Conservation (phyloP, 2,888 invertebrate species). For the Macrosoma leucophasiata region DNA sequence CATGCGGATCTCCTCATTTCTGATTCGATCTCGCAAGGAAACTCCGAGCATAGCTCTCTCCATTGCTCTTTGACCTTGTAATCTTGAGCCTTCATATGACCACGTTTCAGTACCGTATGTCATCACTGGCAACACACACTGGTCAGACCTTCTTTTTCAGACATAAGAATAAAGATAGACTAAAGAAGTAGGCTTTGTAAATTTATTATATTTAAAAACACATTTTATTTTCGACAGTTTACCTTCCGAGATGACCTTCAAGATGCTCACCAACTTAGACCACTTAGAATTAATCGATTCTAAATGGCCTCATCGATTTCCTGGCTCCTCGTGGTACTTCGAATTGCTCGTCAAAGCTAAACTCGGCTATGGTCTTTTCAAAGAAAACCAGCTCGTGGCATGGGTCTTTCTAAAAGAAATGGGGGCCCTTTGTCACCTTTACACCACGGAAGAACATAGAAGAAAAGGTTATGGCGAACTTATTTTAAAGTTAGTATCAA, state of each 20-base stretch:
- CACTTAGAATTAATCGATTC: conserved; percentile 34
- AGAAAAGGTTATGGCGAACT: conserved; percentile 44
- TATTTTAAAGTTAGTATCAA: conserved; percentile 38
- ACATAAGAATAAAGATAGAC: no score
- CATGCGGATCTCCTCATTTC: no score
- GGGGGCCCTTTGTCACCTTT: conserved; percentile 45
- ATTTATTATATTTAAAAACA: no score
- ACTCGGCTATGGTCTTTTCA: conserved; percentile 41
- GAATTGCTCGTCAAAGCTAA: conserved; percentile 36
- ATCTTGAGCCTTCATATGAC: no score
- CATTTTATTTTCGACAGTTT: conserved; percentile 32
- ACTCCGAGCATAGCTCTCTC: no score
- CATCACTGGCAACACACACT: no score
- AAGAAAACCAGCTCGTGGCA: conserved; percentile 31
- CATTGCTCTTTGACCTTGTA: no score
- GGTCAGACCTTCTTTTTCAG: no score
- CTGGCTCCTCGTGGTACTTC: conserved; percentile 36
- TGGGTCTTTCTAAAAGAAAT: conserved; percentile 46
- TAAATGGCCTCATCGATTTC: conserved; percentile 41
- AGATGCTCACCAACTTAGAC: conserved; percentile 31
- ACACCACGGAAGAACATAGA: conserved; percentile 43
- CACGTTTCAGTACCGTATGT: no score
- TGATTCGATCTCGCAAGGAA: no score
- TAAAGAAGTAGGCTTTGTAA: no score
- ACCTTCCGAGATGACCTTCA: conserved; percentile 31